Base-by-base conservation (phyloP, 53 echinoderm and acorn worm species). In the Astropecten irregularis region DNA sequence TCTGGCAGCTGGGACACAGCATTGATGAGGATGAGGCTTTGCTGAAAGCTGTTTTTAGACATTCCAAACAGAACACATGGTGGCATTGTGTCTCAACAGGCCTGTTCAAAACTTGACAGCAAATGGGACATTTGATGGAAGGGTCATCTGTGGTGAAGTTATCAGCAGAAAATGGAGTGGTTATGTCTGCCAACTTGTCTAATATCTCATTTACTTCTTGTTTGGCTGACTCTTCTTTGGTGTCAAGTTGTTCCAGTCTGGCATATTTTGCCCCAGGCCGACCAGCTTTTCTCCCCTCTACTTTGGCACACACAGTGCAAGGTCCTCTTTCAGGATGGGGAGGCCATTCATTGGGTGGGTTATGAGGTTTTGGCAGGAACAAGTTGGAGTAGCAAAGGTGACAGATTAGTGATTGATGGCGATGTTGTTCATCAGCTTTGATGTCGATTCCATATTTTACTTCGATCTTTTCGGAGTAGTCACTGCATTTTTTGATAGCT, bases 281-380 rank as follows among this genome's bases (percentile, higher is more conserved):
- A n/a, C n/a, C n/a, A n/a, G n/a, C n/a, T n/a, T n/a, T n/a, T n/a
- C n/a, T n/a, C n/a, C n/a, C n/a, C n/a, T n/a, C n/a, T n/a, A n/a
- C n/a, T n/a, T n/a, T n/a, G n/a, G n/a, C n/a, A n/a, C n/a, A n/a
- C n/a, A n/a, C n/a, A n/a, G n/a, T n/a, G n/a, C n/a, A n/a, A n/a
- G n/a, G n/a, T n/a, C n/a, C 33, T 21, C 13, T 66, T 28, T 53
- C 54, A 52, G 53, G 72, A 54, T 72, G 72, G 23, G 72, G 52
- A 50, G 34, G 72, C 72, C 72, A 72, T 34, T 72, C 35, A 72
- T 72, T 53, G 53, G 72, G 72, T 36, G n/a, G 35, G 53, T 19
- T 72, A 72, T 26, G 31, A 49, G 37, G 33, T 18, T 34, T 37
- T 35, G 3, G n/a, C n/a, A n/a, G n/a, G n/a, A n/a, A n/a, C n/a